A percentile compares a stretch with the other conserved stretches of the same genome.
Conservation (phyloP, 2,113 vertebrate species). For the Microcebus murinus region DNA sequence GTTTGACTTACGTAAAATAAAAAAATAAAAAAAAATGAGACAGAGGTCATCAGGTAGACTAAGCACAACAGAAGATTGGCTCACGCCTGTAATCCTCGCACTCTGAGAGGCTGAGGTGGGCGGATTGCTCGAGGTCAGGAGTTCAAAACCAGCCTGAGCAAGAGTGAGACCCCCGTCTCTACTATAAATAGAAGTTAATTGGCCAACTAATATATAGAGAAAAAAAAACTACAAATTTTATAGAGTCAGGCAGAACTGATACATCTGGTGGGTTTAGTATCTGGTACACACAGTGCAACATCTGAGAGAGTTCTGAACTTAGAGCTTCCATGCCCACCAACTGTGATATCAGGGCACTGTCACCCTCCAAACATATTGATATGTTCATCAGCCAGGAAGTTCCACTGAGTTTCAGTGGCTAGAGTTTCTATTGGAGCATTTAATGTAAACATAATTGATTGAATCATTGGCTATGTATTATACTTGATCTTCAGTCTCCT, state of each 20-base stretch:
- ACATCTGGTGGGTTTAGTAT: not conserved
- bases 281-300: not conserved
- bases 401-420: no score
- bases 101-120: no score
- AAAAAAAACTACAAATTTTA: not conserved
- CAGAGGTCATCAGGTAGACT: not conserved
- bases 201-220: no score
- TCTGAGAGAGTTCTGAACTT: not conserved
- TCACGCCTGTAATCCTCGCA: no score
- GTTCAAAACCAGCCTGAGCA: no score
- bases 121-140: no score
- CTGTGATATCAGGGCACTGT: not conserved
- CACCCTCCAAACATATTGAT: not conserved
- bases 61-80: not conserved
- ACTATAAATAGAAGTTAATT: no score
- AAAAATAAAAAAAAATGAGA: not conserved
- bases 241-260: not conserved
- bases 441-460: not conserved
- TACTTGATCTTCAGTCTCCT: not conserved
- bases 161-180: no score
- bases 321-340: not conserved
- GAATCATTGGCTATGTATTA: not conserved
- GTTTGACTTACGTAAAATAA: no score
- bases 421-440: not conserved
- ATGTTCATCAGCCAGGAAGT: not conserved